phyloP scores from a whole-genome alignment of 30 jellyfish, hydroid and myxozoan genomes.

The Chrysaora quinquecirrha region DNA sequence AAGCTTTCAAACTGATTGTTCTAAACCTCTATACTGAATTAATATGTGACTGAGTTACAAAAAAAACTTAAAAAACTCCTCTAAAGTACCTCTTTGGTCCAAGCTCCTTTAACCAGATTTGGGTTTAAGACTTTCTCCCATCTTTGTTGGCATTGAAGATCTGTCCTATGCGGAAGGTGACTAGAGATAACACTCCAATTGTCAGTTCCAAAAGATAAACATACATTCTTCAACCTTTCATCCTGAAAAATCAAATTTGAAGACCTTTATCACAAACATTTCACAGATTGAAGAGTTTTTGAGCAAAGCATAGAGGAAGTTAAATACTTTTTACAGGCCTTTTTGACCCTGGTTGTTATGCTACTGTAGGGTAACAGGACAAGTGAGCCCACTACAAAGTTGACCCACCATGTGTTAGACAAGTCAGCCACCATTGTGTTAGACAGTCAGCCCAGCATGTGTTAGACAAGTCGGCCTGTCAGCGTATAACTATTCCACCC shows the following conservation, averaged over 20 bases:
- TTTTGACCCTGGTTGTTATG: not conserved
- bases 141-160: constrained; percentile 93
- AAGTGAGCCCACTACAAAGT: no score
- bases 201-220: constrained; percentile 70
- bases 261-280: not conserved
- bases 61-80: no score
- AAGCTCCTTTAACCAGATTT: constrained; percentile 91
- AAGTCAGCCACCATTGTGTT: no score
- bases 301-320: not conserved
- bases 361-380: no score
- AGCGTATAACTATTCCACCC: no score
- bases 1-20: no score
- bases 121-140: constrained; percentile 97
- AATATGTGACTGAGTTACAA: no score
- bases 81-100: constrained; percentile 94
- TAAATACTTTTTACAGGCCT: not conserved
- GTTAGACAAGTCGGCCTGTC: no score
- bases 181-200: constrained; percentile 79
- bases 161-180: constrained; percentile 72
- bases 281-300: not conserved
- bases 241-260: constrained; percentile 31
- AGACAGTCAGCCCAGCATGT: no score
- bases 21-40: no score
- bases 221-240: constrained; percentile 58
- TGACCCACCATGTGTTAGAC: no score